These are phyloP conservation scores for Yponomeuta malinellus DNA, from an alignment of 2,888 invertebrate genomes.

Conservation along the genomic window DNA sequence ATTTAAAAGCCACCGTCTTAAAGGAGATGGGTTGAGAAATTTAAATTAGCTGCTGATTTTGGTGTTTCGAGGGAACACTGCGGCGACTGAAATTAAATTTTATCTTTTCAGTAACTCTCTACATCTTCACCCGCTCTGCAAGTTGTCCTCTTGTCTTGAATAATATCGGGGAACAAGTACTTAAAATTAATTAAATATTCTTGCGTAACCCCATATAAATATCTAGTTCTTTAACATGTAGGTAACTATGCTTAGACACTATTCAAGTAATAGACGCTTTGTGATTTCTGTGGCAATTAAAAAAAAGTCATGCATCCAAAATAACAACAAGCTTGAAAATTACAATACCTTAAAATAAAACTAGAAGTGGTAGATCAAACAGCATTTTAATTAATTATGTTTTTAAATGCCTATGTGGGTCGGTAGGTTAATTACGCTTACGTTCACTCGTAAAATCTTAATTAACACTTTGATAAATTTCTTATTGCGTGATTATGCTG, in stretches of 20 bases:
- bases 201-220: background rate
- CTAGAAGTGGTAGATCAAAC: no score
- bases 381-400: background rate
- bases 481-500: background rate
- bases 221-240: no score
- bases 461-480: conserved; percentile 16
- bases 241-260: no score
- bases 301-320: no score
- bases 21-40: conserved; percentile 58
- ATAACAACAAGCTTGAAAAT: no score
- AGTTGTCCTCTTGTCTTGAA: background rate
- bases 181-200: background rate
- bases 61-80: conserved; percentile 20
- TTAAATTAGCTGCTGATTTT: conserved; percentile 65
- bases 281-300: no score
- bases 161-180: background rate
- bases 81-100: conserved; percentile 19
- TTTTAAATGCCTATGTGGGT: background rate
- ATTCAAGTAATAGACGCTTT: no score
- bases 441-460: conserved; percentile 27
- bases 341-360: no score
- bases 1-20: conserved; percentile 60
- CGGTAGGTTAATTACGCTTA: background rate
- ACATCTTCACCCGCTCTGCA: background rate
- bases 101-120: background rate